phyloP scores from a whole-genome alignment of 2,888 invertebrate genomes.

The Philereme vetulata region DNA sequence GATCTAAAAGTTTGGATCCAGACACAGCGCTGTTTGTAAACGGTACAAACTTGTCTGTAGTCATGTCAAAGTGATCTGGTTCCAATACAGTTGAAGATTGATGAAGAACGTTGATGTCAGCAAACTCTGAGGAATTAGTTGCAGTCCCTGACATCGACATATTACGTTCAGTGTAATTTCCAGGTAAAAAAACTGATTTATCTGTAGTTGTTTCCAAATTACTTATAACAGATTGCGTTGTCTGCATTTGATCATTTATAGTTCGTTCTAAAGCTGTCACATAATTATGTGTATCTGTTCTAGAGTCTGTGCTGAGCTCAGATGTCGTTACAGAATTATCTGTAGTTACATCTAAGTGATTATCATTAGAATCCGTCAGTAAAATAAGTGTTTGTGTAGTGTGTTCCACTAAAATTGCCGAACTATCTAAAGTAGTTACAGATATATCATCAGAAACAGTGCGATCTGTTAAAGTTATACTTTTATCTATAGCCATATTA shows the following conservation, averaged over 20 bases:
- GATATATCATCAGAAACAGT: neutral
- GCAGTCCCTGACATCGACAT: neutral
- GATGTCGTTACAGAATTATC: neutral
- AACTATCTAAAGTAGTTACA: neutral
- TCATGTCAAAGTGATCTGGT: neutral
- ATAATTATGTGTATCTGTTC: neutral
- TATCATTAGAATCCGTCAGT: neutral
- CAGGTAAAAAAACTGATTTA: neutral
- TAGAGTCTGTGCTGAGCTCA: neutral
- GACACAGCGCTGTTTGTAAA: neutral
- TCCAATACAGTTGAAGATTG: neutral
- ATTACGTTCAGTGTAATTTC: slow-evolving; percentile 2
- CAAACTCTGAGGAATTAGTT: neutral
- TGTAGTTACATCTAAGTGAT: neutral
- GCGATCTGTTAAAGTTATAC: neutral
- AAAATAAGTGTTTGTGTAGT: neutral
- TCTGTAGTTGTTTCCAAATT: neutral
- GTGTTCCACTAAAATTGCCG: neutral
- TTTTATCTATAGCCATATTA: slow-evolving; percentile 1
- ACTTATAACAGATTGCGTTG: neutral
- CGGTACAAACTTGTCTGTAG: neutral
- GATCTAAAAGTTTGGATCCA: neutral
- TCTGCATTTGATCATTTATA: neutral
- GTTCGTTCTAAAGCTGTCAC: neutral
- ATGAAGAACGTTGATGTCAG: neutral